Percentiles rank a stretch among this genome's conserved stretches.
These are phyloP conservation scores for Heliconius melpomene DNA, from an alignment of 1,140 invertebrate genomes.

Conservation along the genomic window DNA sequence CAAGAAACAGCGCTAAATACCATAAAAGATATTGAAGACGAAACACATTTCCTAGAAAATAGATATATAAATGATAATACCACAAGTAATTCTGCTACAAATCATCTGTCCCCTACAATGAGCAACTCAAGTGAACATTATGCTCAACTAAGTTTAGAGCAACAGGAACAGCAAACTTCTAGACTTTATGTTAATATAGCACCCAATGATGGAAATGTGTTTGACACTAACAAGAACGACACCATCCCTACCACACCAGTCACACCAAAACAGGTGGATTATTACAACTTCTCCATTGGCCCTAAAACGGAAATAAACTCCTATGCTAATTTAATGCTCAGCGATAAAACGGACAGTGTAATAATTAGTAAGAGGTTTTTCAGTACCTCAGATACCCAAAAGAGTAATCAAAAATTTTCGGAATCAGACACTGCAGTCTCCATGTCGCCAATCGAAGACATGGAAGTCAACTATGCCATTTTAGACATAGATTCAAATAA, in stretches of 20 bases:
- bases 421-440: slow-evolving; percentile 77
- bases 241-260: slow-evolving; percentile 59
- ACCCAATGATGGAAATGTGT: slow-evolving; percentile 60
- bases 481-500: slow-evolving; percentile 85
- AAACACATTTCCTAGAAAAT: slow-evolving; percentile 61
- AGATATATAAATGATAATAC: slow-evolving; percentile 59
- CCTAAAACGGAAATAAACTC: slow-evolving; percentile 62
- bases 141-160: slow-evolving; percentile 78
- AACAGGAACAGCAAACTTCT: slow-evolving; percentile 56
- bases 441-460: slow-evolving; percentile 70
- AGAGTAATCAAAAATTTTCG: slow-evolving; percentile 68
- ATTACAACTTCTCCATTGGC: slow-evolving; percentile 63
- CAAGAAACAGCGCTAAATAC: slow-evolving; percentile 73
- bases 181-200: slow-evolving; percentile 86
- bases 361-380: slow-evolving; percentile 55
- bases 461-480: slow-evolving; percentile 89
- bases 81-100: slow-evolving; percentile 59
- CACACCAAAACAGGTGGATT: slow-evolving; percentile 71
- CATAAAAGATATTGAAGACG: slow-evolving; percentile 73
- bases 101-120: slow-evolving; percentile 67
- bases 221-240: slow-evolving; percentile 59
- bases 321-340: slow-evolving; percentile 86
- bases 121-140: slow-evolving; percentile 79
- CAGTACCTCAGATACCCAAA: slow-evolving; percentile 45
- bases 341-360: slow-evolving; percentile 79